A percentile compares a stretch with the other conserved stretches of the same genome.
These are phyloP conservation scores for Porites evermanni DNA, from an alignment of 92 coral and sea anemone species.

Conservation along the genomic window DNA sequence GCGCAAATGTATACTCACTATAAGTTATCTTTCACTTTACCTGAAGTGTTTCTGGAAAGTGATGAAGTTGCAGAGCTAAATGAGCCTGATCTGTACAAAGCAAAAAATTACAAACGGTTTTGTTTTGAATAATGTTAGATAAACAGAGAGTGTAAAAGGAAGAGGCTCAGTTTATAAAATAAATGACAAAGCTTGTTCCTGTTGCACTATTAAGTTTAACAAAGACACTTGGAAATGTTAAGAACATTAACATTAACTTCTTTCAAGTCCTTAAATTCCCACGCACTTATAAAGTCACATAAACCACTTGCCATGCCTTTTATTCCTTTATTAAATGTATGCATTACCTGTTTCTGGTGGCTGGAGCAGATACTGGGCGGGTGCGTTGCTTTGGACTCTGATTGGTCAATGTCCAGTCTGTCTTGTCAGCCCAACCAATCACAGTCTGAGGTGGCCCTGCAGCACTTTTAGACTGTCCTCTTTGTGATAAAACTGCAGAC, in stretches of 20 bases:
- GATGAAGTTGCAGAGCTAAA: constrained; percentile 76
- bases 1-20: not conserved
- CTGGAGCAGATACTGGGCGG: constrained; percentile 82
- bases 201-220: too few species aligned
- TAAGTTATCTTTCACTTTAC: not conserved
- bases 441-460: constrained; percentile 37
- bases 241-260: too few species aligned
- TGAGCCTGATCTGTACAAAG: constrained; percentile 67
- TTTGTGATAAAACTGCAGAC: constrained; percentile 69
- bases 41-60: constrained; percentile 68
- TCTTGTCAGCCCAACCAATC: constrained; percentile 72
- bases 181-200: too few species aligned
- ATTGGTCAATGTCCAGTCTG: constrained; percentile 30
- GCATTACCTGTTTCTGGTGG: constrained; percentile 71
- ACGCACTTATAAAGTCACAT: not conserved
- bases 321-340: constrained; percentile 11
- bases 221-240: too few species aligned
- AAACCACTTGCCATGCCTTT: not conserved
- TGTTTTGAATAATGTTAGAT: not conserved
- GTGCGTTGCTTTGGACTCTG: constrained; percentile 45
- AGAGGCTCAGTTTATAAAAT: too few species aligned
- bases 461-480: constrained; percentile 37
- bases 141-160: too few species aligned
- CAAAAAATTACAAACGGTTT: not conserved
- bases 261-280: too few species aligned